These are phyloP conservation scores for Ladona fulva DNA, from an alignment of 1,140 invertebrate genomes.

Conservation along the genomic window DNA sequence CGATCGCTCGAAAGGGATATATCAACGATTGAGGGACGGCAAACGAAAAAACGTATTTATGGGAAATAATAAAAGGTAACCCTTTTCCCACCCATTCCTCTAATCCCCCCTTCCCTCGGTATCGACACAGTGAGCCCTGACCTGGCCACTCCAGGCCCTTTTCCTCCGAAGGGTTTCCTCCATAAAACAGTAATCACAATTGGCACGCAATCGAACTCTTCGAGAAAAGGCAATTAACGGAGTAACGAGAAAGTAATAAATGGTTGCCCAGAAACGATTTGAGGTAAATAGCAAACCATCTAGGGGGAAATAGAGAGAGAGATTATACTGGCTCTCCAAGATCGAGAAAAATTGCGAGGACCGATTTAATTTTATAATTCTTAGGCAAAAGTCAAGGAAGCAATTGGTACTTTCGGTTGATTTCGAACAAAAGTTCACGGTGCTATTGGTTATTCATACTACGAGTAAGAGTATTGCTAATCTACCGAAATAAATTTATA, in stretches of 20 bases:
- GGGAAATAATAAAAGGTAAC: not conserved
- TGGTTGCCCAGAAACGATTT: not conserved
- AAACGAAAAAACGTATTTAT: not conserved
- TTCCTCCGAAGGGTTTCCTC: not conserved
- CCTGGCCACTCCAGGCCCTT: not conserved
- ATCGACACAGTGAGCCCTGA: too few species aligned
- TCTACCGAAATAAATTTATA: too few species aligned
- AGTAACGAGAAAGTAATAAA: not conserved
- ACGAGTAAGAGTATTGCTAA: too few species aligned
- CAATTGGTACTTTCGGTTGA: too few species aligned
- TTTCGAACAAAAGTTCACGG: too few species aligned
- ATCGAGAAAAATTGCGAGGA: too few species aligned
- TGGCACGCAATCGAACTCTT: constrained; percentile 3
- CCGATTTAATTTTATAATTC: too few species aligned
- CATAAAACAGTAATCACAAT: not conserved
- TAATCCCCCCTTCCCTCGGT: not conserved
- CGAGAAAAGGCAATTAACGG: not conserved
- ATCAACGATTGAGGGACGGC: not conserved
- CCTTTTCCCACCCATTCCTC: not conserved
- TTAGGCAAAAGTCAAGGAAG: too few species aligned
- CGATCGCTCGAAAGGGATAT: not conserved
- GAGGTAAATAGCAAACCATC: too few species aligned
- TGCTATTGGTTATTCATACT: too few species aligned
- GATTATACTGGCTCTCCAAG: too few species aligned
- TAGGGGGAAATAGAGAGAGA: too few species aligned